These are phyloP conservation scores for Rhodophaea formosa DNA, from an alignment of 2,888 invertebrate genomes.

Conservation along the genomic window DNA sequence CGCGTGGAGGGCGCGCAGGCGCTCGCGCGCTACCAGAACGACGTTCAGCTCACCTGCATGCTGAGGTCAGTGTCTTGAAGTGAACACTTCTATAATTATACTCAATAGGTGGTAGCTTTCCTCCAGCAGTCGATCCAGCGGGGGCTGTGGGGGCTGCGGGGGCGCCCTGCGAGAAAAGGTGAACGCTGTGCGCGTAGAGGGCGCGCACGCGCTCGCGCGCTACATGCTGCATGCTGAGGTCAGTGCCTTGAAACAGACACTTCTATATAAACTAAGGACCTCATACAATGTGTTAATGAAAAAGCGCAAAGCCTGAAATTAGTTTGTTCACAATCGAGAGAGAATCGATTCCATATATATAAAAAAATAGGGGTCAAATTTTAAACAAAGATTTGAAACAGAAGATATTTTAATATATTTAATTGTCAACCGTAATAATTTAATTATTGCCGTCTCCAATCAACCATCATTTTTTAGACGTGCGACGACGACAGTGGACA, in stretches of 20 bases:
- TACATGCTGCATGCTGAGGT: constrained; percentile 94
- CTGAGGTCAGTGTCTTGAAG: constrained; percentile 84
- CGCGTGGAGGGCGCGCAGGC: constrained; percentile 94
- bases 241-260: constrained; percentile 29
- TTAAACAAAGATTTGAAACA: no score
- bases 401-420: no score
- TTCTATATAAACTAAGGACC: not conserved
- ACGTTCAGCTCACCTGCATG: constrained; percentile 95
- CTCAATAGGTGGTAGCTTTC: constrained; percentile 91
- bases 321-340: no score
- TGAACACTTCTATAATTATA: not conserved
- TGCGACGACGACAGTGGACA: no score
- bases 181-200: constrained; percentile 92
- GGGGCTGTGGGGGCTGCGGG: constrained; percentile 84
- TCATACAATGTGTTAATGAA: no score
- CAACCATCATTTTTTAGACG: no score
- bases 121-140: constrained; percentile 93
- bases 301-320: no score
- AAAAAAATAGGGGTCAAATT: no score
- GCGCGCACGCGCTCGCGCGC: constrained; percentile 90
- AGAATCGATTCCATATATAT: no score
- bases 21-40: constrained; percentile 92
- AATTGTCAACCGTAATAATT: no score
- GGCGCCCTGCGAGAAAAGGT: constrained; percentile 90
- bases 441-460: no score